phyloP scores from a whole-genome alignment of 2,113 vertebrate species.

The Craseonycteris thonglongyai region DNA sequence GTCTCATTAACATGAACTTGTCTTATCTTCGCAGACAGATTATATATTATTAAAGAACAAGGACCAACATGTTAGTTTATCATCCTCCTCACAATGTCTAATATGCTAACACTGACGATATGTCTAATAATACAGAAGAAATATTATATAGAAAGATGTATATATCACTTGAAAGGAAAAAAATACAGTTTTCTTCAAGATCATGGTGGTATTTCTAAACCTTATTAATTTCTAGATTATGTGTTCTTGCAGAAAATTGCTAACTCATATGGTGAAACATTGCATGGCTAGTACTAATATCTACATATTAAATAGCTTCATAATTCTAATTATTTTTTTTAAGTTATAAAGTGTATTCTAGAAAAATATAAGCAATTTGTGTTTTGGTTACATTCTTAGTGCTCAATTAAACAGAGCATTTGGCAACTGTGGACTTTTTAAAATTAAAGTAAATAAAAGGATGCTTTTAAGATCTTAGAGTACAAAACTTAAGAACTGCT shows the following conservation, averaged over 20 bases:
- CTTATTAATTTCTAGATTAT: background rate
- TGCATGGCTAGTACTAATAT: background rate
- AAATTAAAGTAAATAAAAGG: background rate
- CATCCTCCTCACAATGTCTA: background rate
- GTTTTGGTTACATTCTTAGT: background rate
- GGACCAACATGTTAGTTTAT: background rate
- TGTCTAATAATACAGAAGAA: background rate
- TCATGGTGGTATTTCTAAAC: background rate
- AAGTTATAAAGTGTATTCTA: background rate
- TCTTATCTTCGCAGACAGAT: background rate
- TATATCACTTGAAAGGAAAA: background rate
- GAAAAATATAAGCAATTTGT: background rate
- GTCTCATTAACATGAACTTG: background rate
- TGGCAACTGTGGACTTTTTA: background rate
- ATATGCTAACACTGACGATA: background rate
- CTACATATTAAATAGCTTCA: background rate
- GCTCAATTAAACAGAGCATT: background rate
- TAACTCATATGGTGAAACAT: background rate
- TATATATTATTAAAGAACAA: background rate
- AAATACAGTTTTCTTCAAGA: background rate
- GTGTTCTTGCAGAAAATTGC: background rate
- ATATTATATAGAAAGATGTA: background rate
- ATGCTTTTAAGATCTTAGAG: background rate
- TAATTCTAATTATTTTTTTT: background rate
- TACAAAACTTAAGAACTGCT: background rate